Base-by-base conservation (phyloP, 2,113 vertebrate genomes). In the Donacobius atricapilla region DNA sequence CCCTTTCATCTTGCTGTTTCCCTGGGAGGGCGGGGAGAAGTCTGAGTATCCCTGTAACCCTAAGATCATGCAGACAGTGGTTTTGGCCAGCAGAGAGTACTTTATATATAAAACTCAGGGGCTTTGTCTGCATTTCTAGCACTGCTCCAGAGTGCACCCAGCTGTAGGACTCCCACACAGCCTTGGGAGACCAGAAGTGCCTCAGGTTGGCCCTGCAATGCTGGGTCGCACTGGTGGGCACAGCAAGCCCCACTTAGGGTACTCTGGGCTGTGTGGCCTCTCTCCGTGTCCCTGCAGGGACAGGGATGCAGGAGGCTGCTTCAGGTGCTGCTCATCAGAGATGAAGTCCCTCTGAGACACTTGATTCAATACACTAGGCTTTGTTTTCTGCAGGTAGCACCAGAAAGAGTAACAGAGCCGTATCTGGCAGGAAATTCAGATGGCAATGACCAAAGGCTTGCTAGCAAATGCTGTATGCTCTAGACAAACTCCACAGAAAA, bases 271-370 rank as follows among this genome's bases (percentile, higher is more conserved):
- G 13, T 23, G 27, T 24, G 33, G 4, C 3, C 11, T 35, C 53
- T 76, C 63, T n/a, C 25, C 30, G 3, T 16, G 15, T 23, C 30
- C 65, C 33, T 0, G 0, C 19, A 50, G 30, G 45, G 18, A 60
- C 37, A 78, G 35, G 40, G 35, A 15, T 7, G 2, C 2, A 3
- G 15, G 40, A 61, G 18, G 12, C 20, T 86, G 42, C 51, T 66
- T 48, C 80, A 56, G 24, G 40, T 30, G 33, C 25, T 78, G 25
- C 27, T 89, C 35, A 23, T 33, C 45, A 70, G 27, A n/a, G 37
- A 27, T 42, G 27, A 57, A 33, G 6, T n/a, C 21, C 27, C 27
- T 65, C 33, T 1, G 1, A 50, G 40, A 40, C 0, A 0, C 31
- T 23, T 84, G 39, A 40, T 47, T 48, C 30, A 30, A 8, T 50